Evolutionary conservation across 2,888 invertebrate species (phyloP).

Genomic region (Protodeltote pygarga): DNA sequence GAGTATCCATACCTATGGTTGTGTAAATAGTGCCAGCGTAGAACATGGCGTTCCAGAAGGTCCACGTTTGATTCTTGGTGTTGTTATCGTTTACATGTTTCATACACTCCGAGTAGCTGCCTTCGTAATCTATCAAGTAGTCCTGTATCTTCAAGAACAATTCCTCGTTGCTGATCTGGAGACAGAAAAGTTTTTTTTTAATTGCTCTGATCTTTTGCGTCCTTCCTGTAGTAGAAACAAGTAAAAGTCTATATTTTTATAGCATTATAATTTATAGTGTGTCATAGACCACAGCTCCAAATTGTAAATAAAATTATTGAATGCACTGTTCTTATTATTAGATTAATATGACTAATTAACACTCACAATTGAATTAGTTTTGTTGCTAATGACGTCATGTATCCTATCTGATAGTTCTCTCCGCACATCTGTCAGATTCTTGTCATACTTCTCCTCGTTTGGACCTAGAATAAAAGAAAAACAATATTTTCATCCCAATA

Average conservation of each 20-base stretch:
- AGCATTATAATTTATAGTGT: too few relatives aligned
- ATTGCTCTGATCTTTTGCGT: not conserved
- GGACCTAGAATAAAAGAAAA: slow-evolving; percentile 59
- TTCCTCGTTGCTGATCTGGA: slow-evolving; percentile 55
- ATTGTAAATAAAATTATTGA: too few relatives aligned
- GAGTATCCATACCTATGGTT: slow-evolving; percentile 92
- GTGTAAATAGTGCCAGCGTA: slow-evolving; percentile 96
- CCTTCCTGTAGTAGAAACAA: too few relatives aligned
- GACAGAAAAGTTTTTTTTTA: slow-evolving; percentile 6
- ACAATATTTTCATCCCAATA: not conserved
- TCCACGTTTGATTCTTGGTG: slow-evolving; percentile 88
- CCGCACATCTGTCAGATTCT: slow-evolving; percentile 61
- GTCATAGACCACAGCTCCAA: too few relatives aligned
- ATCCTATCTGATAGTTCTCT: slow-evolving; percentile 59
- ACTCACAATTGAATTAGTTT: slow-evolving; percentile 57
- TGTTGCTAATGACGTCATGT: slow-evolving; percentile 50
- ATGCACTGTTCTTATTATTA: too few relatives aligned
- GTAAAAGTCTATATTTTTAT: too few relatives aligned
- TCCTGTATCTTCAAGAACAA: slow-evolving; percentile 57
- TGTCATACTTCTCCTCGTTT: slow-evolving; percentile 63
- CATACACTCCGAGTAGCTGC: slow-evolving; percentile 78
- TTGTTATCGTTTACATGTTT: slow-evolving; percentile 77
- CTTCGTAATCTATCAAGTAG: slow-evolving; percentile 83
- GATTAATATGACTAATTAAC: not conserved
- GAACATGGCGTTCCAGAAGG: slow-evolving; percentile 95